phyloP scores from a whole-genome alignment of 2,113 vertebrate species.

The Phyllostomus hastatus region DNA sequence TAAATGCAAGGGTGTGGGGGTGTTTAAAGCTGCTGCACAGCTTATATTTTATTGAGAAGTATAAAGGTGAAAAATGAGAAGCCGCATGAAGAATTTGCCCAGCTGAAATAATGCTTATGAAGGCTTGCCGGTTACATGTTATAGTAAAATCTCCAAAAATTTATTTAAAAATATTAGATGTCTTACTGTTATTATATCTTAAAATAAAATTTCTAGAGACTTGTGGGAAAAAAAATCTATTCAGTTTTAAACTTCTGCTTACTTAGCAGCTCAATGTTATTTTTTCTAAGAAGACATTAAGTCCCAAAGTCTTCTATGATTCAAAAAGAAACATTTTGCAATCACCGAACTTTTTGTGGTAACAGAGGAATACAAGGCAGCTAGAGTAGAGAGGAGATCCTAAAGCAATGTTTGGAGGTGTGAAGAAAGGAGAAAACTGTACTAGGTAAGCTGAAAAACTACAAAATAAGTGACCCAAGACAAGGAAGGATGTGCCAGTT shows the following conservation, averaged over 20 bases:
- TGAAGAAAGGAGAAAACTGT: neutral
- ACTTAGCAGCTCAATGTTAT: neutral
- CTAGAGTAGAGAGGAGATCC: neutral
- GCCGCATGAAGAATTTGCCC: neutral
- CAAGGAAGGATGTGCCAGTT: neutral
- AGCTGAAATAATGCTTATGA: neutral
- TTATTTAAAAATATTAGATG: neutral
- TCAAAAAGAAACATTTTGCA: neutral
- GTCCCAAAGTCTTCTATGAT: neutral
- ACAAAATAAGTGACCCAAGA: neutral
- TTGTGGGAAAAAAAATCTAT: neutral
- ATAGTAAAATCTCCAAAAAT: neutral
- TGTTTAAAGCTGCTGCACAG: neutral
- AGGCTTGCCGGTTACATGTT: neutral
- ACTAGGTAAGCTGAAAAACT: neutral
- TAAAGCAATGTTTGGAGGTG: neutral
- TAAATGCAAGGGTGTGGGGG: neutral
- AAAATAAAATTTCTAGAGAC: neutral
- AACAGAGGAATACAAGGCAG: neutral
- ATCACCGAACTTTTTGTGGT: neutral
- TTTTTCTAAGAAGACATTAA: conserved; percentile 13
- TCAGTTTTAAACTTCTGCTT: neutral
- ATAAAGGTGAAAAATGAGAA: neutral
- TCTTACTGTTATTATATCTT: neutral
- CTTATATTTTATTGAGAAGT: neutral